Conservation (phyloP, 2,797 vertebrate genomes). For the Gymnocypris eckloni region DNA sequence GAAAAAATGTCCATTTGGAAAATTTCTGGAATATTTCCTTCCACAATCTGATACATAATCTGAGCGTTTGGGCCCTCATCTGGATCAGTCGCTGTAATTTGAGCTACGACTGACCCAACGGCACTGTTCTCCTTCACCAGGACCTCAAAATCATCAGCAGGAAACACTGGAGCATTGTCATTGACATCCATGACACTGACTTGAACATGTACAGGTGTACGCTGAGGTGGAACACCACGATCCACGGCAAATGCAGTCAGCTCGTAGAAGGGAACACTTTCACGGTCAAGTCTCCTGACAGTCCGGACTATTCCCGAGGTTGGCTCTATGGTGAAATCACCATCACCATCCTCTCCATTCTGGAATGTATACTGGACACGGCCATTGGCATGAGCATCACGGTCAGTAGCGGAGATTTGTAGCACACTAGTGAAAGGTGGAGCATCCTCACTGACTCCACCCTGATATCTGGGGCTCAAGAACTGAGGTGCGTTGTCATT, state of each 20-base stretch:
- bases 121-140: constrained; percentile 96
- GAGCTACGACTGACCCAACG: constrained; percentile 93
- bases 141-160: constrained; percentile 95
- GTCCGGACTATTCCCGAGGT: constrained; percentile 95
- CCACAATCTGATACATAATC: constrained; percentile 99
- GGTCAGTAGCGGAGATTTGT: constrained; percentile 96
- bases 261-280: constrained; percentile 91
- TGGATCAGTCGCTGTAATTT: constrained; percentile 92
- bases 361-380: constrained; percentile 98
- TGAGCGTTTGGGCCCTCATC: constrained; percentile 96
- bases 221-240: constrained; percentile 90
- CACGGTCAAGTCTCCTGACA: constrained; percentile 90
- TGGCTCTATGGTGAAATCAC: constrained; percentile 97
- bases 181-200: constrained; percentile 95
- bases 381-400: constrained; percentile 93
- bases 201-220: constrained; percentile 93
- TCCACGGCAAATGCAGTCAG: constrained; percentile 94
- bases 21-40: constrained; percentile 98
- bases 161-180: constrained; percentile 96
- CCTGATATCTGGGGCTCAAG: constrained; percentile 92
- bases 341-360: constrained; percentile 96
- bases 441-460: constrained; percentile 93
- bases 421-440: constrained; percentile 96
- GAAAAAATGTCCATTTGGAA: constrained; percentile 99
- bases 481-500: constrained; percentile 97